These are phyloP conservation scores for Pachypanchax playfairii DNA, from an alignment of 2,113 vertebrate species.

Conservation along the genomic window DNA sequence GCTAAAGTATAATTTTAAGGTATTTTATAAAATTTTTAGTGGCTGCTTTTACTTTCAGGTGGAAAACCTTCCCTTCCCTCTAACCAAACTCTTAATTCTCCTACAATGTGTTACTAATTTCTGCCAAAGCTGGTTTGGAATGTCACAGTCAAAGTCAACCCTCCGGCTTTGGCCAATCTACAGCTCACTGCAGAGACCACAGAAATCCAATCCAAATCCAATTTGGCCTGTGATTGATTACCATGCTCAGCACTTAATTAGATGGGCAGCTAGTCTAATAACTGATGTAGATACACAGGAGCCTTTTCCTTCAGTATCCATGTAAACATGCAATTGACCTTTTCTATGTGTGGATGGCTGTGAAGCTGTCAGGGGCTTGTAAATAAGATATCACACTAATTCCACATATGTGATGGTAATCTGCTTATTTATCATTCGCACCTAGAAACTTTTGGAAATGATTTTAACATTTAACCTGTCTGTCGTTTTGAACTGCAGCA, in stretches of 20 bases:
- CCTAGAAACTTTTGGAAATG: constrained; percentile 17
- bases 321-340: constrained; percentile 49
- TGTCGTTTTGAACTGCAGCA: constrained; percentile 24
- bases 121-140: constrained; percentile 50
- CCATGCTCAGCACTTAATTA: constrained; percentile 60
- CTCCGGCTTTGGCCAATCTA: constrained; percentile 42
- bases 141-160: constrained; percentile 68
- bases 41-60: neutral
- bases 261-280: constrained; percentile 65
- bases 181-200: constrained; percentile 32
- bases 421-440: constrained; percentile 31
- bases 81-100: constrained; percentile 33
- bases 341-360: constrained; percentile 5
- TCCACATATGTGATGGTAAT: constrained; percentile 38
- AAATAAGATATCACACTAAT: constrained; percentile 26
- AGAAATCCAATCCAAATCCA: constrained; percentile 68
- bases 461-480: constrained; percentile 9
- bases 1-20: neutral
- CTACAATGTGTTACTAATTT: constrained; percentile 47
- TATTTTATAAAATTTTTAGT: constrained; percentile 6
- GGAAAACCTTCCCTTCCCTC: constrained; percentile 20
- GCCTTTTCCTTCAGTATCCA: constrained; percentile 55
- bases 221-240: constrained; percentile 75
- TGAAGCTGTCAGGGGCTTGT: constrained; percentile 9
- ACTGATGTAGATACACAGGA: constrained; percentile 67